phyloP scores from a whole-genome alignment of 2,888 invertebrate genomes.

The Athalia rosae region DNA sequence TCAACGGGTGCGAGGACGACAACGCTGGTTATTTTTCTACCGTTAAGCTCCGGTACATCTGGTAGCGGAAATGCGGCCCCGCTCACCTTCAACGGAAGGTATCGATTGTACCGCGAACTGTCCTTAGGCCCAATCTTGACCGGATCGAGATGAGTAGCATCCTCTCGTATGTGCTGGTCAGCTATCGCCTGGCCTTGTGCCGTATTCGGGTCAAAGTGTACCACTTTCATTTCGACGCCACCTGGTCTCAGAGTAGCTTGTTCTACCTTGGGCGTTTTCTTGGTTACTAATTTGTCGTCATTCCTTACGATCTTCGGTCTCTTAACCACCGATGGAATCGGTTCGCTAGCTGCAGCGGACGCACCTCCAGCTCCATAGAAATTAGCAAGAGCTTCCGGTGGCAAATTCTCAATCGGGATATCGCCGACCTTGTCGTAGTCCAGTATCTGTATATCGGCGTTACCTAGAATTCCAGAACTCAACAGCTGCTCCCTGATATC shows the following conservation, averaged over 20 bases:
- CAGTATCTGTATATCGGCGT: slow-evolving; percentile 90
- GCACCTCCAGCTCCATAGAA: slow-evolving; percentile 90
- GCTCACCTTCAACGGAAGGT: slow-evolving; percentile 88
- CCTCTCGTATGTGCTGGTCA: slow-evolving; percentile 82
- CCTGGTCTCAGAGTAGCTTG: slow-evolving; percentile 74
- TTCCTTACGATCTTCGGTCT: slow-evolving; percentile 58
- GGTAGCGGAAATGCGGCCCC: slow-evolving; percentile 91
- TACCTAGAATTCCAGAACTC: slow-evolving; percentile 89
- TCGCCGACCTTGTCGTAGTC: slow-evolving; percentile 93
- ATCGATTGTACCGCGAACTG: slow-evolving; percentile 85
- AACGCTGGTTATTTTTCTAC: slow-evolving; percentile 87
- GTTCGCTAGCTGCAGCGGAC: slow-evolving; percentile 81
- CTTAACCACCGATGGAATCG: slow-evolving; percentile 80
- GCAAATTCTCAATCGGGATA: slow-evolving; percentile 87
- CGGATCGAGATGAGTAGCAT: slow-evolving; percentile 84
- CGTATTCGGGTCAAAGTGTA: slow-evolving; percentile 86
- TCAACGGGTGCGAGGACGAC: slow-evolving; percentile 90
- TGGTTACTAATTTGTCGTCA: slow-evolving; percentile 57
- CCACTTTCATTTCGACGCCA: slow-evolving; percentile 89
- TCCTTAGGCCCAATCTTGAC: slow-evolving; percentile 78
- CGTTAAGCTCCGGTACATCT: slow-evolving; percentile 83
- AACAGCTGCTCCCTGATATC: slow-evolving; percentile 88
- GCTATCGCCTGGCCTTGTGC: slow-evolving; percentile 83
- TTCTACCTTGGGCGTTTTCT: slow-evolving; percentile 61
- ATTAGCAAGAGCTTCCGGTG: slow-evolving; percentile 90